Base-by-base conservation (phyloP, 2,113 vertebrate genomes). In the Dendropsophus ebraccatus region DNA sequence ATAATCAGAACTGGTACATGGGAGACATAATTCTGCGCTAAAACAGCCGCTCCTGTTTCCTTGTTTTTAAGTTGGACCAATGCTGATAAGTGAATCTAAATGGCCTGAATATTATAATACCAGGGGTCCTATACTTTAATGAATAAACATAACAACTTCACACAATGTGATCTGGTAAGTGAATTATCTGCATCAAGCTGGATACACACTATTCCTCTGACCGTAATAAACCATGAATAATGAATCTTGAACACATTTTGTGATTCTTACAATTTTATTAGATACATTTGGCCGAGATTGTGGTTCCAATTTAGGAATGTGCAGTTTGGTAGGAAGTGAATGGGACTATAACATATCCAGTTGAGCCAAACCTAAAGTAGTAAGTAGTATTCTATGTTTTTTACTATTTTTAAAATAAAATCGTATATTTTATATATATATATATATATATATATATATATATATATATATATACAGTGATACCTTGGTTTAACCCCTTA, bases 1-100 rank as follows among this genome's bases (percentile, higher is more conserved):
- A 80, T 80, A 25, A 80, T 80, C 32, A 80, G n/a, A 45, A 60
- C 12, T 45, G 54, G 23, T 80, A 80, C 77, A 62, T 80, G 50
- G 65, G 9, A 84, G 49, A 83, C 58, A 88, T 41, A 0, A 41
- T 73, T 14, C 81, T 21, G 74, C 9, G 1, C n/a, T 80, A 21
- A 17, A 35, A 62, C 81, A 85, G 0, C 0, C 1, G 77, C 30
- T 28, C 37, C 14, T 70, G 82, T 56, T 82, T 81, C 69, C 12
- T 13, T 76, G 49, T 37, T 58, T 37, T 37, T 12, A n/a, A 62
- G n/a, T 17, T 17, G 23, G 35, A 60, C 35, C 77, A 80, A 17
- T 37, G 37, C 54, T 50, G 41, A 50, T 50, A 49, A 75, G 21
- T 50, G n/a, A 47, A 47, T 75, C 25, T 69, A 17, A 69, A 35